Conservation (phyloP, 2,797 vertebrate genomes). For the Masticophis lateralis region DNA sequence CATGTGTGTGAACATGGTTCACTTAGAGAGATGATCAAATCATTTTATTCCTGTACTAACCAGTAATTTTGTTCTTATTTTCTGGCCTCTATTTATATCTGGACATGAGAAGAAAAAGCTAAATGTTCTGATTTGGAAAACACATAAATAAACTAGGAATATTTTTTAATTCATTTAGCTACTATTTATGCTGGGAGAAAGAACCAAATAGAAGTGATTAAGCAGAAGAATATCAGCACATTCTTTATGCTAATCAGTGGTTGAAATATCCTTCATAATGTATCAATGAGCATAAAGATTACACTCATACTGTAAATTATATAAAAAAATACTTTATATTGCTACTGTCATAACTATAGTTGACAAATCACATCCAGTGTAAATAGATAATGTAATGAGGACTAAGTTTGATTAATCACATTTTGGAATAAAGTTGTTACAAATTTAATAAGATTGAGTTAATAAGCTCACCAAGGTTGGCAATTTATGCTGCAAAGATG, state of each 20-base stretch:
- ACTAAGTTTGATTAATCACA: not conserved
- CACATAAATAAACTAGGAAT: not conserved
- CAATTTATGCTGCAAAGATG: conserved; percentile 21
- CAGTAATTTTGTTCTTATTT: not conserved
- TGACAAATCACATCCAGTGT: accelerated
- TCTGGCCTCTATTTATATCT: not conserved
- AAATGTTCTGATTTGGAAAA: not conserved
- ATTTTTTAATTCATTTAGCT: not conserved
- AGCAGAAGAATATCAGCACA: not conserved
- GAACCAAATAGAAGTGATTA: not conserved
- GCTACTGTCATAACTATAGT: not conserved
- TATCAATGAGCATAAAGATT: not conserved
- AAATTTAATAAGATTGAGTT: conserved; percentile 31
- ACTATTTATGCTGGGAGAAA: not conserved
- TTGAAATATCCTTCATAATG: not conserved
- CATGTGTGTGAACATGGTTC: not conserved
- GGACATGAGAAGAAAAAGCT: not conserved
- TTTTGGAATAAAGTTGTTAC: conserved; percentile 8
- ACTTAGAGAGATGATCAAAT: not conserved
- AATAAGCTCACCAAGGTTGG: conserved; percentile 26
- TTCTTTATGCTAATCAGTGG: not conserved
- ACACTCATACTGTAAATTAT: not conserved
- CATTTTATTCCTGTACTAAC: not conserved
- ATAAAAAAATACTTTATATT: not conserved
- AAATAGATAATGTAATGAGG: not conserved